A percentile compares a stretch with the other conserved stretches of the same genome.
These are phyloP conservation scores for Dufourea novaeangliae DNA, from an alignment of 1,140 invertebrate genomes.

Conservation along the genomic window DNA sequence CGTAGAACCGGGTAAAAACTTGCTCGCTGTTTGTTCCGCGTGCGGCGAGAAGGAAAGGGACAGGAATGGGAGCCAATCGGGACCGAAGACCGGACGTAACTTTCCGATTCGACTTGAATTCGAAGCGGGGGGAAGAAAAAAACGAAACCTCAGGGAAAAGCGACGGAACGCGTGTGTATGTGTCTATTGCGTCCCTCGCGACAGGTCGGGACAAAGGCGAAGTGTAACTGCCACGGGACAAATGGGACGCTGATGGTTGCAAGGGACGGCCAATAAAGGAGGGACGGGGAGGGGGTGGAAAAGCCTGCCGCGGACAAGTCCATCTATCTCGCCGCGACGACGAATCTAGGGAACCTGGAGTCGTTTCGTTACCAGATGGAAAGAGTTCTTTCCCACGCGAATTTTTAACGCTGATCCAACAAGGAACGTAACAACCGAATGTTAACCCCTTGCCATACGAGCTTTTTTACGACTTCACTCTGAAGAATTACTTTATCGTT, in stretches of 20 bases:
- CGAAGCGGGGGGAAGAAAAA: background rate
- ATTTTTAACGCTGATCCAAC: too few species aligned
- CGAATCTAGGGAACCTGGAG: slow-evolving; percentile 46
- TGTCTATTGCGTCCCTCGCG: too few species aligned
- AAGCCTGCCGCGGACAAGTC: slow-evolving; percentile 56
- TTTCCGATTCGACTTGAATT: slow-evolving; percentile 12
- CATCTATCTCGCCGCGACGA: slow-evolving; percentile 57
- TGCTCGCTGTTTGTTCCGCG: background rate
- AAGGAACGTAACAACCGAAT: too few species aligned
- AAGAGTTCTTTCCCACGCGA: too few species aligned
- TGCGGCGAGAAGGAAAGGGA: background rate
- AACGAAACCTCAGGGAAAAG: background rate
- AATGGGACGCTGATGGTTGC: slow-evolving; percentile 25
- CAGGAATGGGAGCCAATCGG: too few species aligned
- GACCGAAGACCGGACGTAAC: background rate
- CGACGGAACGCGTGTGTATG: background rate
- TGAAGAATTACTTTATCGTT: too few species aligned
- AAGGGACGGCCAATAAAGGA: slow-evolving; percentile 5
- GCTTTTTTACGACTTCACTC: too few species aligned
- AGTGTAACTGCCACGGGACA: background rate
- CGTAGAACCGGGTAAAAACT: slow-evolving; percentile 39
- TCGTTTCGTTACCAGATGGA: too few species aligned
- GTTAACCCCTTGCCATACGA: too few species aligned
- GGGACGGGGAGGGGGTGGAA: slow-evolving; percentile 18
- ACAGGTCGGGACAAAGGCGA: background rate